These are phyloP conservation scores for Pentalonia nigronervosa DNA, from an alignment of 1,140 invertebrate species.

Conservation along the genomic window DNA sequence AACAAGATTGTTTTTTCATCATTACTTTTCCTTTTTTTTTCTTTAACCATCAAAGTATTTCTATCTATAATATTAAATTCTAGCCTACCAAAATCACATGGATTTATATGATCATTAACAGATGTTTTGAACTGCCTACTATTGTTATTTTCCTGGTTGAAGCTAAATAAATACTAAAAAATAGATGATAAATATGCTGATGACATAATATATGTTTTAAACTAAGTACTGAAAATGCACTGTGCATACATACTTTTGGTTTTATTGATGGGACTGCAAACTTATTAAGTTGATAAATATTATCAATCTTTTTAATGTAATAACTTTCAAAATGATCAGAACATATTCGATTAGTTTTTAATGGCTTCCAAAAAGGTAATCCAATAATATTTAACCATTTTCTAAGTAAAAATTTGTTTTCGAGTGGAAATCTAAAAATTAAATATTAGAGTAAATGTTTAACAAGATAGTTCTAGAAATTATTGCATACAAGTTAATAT, in stretches of 20 bases:
- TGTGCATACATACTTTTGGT: not conserved
- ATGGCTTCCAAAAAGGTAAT: not conserved
- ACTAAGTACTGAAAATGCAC: not conserved
- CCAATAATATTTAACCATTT: not conserved
- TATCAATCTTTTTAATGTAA: not conserved
- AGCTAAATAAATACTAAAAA: not conserved
- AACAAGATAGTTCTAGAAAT: not conserved
- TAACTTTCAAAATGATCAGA: conserved; percentile 44
- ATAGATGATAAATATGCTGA: not conserved
- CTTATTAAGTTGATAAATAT: not conserved
- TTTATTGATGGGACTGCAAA: not conserved
- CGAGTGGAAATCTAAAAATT: not conserved
- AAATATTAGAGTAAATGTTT: not conserved
- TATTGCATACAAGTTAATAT: not conserved
- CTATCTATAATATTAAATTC: not conserved
- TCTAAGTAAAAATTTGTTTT: not conserved
- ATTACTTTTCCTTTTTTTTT: not conserved
- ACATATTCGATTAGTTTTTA: not conserved
- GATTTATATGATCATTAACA: not conserved
- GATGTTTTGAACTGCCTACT: not conserved
- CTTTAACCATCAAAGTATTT: not conserved
- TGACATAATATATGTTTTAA: not conserved
- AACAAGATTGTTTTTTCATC: not conserved
- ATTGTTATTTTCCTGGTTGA: not conserved
- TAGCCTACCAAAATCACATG: not conserved